Evolutionary conservation across 2,888 invertebrate genomes (phyloP).

Genomic region (Erebia aethiops): DNA sequence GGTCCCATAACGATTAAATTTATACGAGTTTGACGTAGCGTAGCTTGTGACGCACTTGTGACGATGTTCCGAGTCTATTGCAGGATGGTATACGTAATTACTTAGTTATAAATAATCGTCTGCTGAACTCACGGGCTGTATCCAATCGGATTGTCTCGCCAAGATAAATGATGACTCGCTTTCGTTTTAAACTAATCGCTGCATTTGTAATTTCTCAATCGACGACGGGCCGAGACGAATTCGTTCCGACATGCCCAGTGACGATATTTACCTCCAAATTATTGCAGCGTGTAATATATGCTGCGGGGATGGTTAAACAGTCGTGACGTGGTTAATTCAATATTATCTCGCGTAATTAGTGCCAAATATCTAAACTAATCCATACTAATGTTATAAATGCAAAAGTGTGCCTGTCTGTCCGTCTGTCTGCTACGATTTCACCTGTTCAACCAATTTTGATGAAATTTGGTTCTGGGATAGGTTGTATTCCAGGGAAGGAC

Average conservation of each 20-base stretch:
- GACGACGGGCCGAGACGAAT: slow-evolving; percentile 60
- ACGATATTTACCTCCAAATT: slow-evolving; percentile 52
- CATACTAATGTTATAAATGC: too few species aligned
- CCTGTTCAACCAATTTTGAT: too few species aligned
- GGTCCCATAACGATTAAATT: slow-evolving; percentile 42
- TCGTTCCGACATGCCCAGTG: slow-evolving; percentile 57
- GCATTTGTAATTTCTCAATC: slow-evolving; percentile 71
- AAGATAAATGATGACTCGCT: slow-evolving; percentile 67
- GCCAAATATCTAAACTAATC: too few species aligned
- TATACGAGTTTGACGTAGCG: slow-evolving; percentile 49
- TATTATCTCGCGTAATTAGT: not conserved
- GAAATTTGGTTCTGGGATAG: too few species aligned
- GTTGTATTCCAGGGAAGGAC: too few species aligned
- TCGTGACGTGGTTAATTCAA: slow-evolving; percentile 3
- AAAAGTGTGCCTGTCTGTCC: too few species aligned
- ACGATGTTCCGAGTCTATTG: slow-evolving; percentile 47
- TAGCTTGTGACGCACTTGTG: slow-evolving; percentile 50
- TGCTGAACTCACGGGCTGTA: slow-evolving; percentile 46
- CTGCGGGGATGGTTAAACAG: not conserved
- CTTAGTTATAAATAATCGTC: slow-evolving; percentile 55
- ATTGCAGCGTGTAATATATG: slow-evolving; percentile 10
- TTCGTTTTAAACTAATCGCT: slow-evolving; percentile 68
- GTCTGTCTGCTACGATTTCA: too few species aligned
- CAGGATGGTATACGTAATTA: slow-evolving; percentile 47
- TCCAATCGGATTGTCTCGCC: slow-evolving; percentile 61